Evolutionary conservation across 2,888 invertebrate species (phyloP).

Genomic region (Megastigmus dorsalis): DNA sequence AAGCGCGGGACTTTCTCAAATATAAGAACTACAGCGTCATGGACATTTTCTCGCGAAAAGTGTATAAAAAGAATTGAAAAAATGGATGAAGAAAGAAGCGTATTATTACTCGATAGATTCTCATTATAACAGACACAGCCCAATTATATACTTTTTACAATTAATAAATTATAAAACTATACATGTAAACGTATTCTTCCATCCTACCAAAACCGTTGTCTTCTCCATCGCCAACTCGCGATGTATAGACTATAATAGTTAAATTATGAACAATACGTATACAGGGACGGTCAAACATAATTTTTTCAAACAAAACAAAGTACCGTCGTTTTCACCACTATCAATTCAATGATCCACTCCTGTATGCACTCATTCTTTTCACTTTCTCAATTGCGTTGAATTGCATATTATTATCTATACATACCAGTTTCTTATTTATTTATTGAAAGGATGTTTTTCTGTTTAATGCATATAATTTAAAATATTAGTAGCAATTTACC

Average conservation of each 20-base stretch:
- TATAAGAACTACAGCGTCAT: background rate
- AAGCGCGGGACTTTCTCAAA: background rate
- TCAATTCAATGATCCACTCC: conserved; percentile 23
- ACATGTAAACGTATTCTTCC: conserved; percentile 26
- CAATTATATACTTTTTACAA: conserved; percentile 41
- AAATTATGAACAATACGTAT: conserved; percentile 20
- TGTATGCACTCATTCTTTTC: conserved; percentile 35
- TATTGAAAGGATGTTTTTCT: conserved; percentile 34
- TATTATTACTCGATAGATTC: conserved; percentile 35
- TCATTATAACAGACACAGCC: conserved; percentile 40
- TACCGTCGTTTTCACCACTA: conserved; percentile 28
- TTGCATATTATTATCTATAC: conserved; percentile 44
- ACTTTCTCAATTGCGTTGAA: conserved; percentile 38
- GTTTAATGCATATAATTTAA: conserved; percentile 39
- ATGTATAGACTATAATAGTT: conserved; percentile 9
- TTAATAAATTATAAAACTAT: conserved; percentile 48
- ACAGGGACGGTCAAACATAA: conserved; percentile 36
- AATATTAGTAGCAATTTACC: conserved; percentile 42
- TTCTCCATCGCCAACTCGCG: background rate
- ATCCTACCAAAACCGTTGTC: background rate
- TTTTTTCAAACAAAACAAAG: conserved; percentile 41
- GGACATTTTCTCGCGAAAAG: conserved; percentile 15
- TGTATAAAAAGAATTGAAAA: conserved; percentile 14
- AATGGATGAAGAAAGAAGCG: conserved; percentile 12
- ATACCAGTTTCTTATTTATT: conserved; percentile 38